Base-by-base conservation (phyloP, 2,797 vertebrate genomes). In the Epinephelus malabaricus region DNA sequence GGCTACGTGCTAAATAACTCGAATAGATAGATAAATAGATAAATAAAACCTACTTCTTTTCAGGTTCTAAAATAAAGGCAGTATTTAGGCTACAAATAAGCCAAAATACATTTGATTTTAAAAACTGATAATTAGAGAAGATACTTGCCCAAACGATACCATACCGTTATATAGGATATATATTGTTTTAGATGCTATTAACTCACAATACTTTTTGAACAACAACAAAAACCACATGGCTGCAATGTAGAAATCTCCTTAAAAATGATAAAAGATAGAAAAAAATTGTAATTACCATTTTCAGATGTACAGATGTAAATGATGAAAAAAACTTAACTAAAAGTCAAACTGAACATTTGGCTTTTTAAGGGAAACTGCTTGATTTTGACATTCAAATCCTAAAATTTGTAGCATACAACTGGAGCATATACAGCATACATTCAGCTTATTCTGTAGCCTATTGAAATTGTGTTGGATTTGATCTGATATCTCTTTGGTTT, bases 11-110 rank as follows among this genome's bases (percentile, higher is more conserved):
- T 8, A 34, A 34, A 34, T 34, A 34, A 34, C 30, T 34, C 7
- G 30, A 8, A 34, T 34, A 34, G 7, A 34, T 34, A 34, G 7
- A 34, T 8, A 34, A 34, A 34, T 8, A 34, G 7, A 34, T 34
- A 34, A 34, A 34, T 8, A 34, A 34, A 40, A 4, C 0, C 5
- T 15, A 1, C 40, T 6, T n/a, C 0, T 8, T 66, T 8, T 69
- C 45, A 34, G 23, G 17, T 54, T 75, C 0, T 15, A 18, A 56
- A 79, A 76, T 63, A 60, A 78, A 55, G 50, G 60, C 59, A 54
- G 0, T 5, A 11, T 66, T 69, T 34, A 34, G 30, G 30, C 30
- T 43, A 68, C 0, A 61, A 59, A 34, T 62, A 34, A 34, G 30
- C 30, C 30, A 0, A 5, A 17, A 12, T 25, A 3, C 14, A 38